phyloP scores from a whole-genome alignment of 2,888 invertebrate genomes.

The Stomorhina lunata region DNA sequence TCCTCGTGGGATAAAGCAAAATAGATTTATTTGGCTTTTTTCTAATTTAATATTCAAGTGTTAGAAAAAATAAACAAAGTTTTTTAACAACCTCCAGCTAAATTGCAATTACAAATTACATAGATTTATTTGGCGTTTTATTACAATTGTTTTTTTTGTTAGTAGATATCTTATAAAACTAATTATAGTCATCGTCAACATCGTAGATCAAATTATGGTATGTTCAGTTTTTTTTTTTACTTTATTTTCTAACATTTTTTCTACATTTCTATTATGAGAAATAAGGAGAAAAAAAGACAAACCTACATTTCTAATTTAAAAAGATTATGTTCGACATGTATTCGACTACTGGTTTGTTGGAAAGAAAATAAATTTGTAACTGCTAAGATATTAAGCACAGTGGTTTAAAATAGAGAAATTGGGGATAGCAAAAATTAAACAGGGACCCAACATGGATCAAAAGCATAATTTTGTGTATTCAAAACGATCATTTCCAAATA shows the following conservation, averaged over 20 bases:
- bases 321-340: slow-evolving; percentile 26
- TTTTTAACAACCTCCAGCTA: slow-evolving; percentile 22
- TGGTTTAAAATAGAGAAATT: background rate
- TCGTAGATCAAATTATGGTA: slow-evolving; percentile 51
- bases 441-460: too few species aligned
- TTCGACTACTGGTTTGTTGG: slow-evolving; percentile 33
- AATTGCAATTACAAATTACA: slow-evolving; percentile 42
- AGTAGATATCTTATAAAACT: slow-evolving; percentile 55
- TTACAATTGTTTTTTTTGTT: background rate
- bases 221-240: slow-evolving; percentile 34
- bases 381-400: slow-evolving; percentile 16
- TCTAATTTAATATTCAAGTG: background rate
- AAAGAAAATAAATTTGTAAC: background rate
- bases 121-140: slow-evolving; percentile 15
- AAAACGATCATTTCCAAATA: too few species aligned
- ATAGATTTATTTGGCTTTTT: background rate
- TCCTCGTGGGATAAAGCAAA: background rate
- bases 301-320: slow-evolving; percentile 56
- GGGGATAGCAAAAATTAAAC: too few species aligned
- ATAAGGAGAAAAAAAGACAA: slow-evolving; percentile 23
- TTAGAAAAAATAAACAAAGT: slow-evolving; percentile 11
- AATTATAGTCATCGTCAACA: slow-evolving; percentile 55
- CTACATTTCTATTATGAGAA: slow-evolving; percentile 18
- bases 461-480: too few species aligned
- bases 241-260: background rate